Evolutionary conservation across 2,888 invertebrate species (phyloP).

Genomic region (Gryllus longicercus): DNA sequence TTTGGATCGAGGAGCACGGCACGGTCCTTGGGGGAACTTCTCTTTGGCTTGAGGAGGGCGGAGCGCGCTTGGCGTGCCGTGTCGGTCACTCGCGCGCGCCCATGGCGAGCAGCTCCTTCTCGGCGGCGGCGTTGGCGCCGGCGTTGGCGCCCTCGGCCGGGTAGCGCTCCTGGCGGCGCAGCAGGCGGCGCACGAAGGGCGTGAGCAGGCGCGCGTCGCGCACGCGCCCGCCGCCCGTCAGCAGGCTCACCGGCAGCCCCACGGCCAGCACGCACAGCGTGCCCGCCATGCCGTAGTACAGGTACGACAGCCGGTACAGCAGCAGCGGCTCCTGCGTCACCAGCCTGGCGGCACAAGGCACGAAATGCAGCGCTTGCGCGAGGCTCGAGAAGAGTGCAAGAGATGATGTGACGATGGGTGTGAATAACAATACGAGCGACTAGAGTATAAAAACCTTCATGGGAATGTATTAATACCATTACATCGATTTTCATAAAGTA

Average conservation of each 20-base stretch:
- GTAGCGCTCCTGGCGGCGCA: not conserved
- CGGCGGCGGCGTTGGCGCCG: not conserved
- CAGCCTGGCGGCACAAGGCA: not conserved
- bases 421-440: no score
- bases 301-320: slow-evolving; percentile 21
- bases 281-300: slow-evolving; percentile 23
- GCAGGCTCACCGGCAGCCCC: slow-evolving; percentile 20
- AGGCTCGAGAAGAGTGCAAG: no score
- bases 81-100: no score
- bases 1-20: no score
- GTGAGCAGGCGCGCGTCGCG: not conserved
- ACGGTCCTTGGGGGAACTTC: no score
- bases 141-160: not conserved
- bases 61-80: no score
- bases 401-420: no score
- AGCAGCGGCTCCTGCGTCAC: not conserved
- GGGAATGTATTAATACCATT: no score
- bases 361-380: no score
- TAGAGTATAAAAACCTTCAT: no score
- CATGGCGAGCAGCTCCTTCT: not conserved
- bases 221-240: not conserved
- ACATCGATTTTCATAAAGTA: no score
- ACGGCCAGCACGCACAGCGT: slow-evolving; percentile 18
- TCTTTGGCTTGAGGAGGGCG: no score
- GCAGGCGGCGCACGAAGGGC: slow-evolving; percentile 20